Base-by-base conservation (phyloP, 2,888 invertebrate genomes). In the Drosophila glabriapex region DNA sequence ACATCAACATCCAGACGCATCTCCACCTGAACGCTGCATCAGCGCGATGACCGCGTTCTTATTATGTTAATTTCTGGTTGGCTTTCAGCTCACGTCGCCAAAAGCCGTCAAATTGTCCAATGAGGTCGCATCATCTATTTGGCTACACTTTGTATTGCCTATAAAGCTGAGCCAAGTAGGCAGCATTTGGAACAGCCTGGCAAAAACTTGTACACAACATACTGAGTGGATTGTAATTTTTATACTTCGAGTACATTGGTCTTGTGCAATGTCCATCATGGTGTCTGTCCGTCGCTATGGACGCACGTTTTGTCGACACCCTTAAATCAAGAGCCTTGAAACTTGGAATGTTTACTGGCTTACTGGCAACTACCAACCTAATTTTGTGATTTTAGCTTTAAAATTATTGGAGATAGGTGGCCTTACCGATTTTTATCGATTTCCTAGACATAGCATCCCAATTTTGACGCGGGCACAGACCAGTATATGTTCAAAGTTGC, bases 31-130 rank as follows among this genome's bases (percentile, higher is more conserved):
- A 41, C 19, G 61, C 52, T 50, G 60, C 53, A 62, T 37, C 22
- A 49, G 53, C 54, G 16, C 19, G 52, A 33, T 60, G 58, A 58
- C 58, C 43, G 58, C 58, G 46, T 52, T 53, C 65, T 64, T 62
- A 52, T 77, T 72, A 81, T 72, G 72, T 78, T 78, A 81, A 78
- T 78, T 81, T 78, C 73, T 69, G 61, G 68, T 81, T 81, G 58
- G 68, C 66, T 78, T 78, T 78, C 78, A 68, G 82, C 81, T 78
- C 78, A 78, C 78, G 78, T 81, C 68, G 46, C 66, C 78, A 55
- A 22, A 22, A 31, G 58, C 43, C 29, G 46, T 43, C 58, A 58
- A 58, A 58, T 31, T 58, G 58, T 43, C 31, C 58, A 43, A 31
- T 29, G 43, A 58, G 52, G 46, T 37, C 43, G 35, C 65, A 53